These are phyloP conservation scores for Temnopleurus reevesii DNA, from an alignment of 53 echinoderm and acorn worm species.

Conservation along the genomic window DNA sequence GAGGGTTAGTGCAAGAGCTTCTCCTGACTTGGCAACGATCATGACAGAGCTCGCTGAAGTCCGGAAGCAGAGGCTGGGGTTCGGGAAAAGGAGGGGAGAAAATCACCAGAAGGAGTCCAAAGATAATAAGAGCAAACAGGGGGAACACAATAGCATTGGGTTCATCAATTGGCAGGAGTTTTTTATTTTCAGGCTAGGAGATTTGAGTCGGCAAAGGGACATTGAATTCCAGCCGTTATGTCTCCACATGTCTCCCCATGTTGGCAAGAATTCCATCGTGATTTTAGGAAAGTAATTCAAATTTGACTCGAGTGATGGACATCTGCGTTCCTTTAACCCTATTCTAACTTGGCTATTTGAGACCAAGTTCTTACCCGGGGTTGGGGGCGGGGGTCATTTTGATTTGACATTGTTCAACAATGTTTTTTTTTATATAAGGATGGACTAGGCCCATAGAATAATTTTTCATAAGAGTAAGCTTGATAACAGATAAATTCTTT, in stretches of 20 bases:
- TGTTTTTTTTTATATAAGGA: no score
- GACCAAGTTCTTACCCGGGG: no score
- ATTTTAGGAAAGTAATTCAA: background rate
- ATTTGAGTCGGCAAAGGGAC: background rate
- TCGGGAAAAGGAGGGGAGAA: constrained; percentile 13
- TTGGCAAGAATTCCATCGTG: background rate
- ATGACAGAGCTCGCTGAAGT: constrained; percentile 6
- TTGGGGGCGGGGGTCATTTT: no score
- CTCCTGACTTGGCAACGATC: constrained; percentile 9
- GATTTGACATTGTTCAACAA: no score
- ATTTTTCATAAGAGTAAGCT: no score
- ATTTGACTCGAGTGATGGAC: background rate
- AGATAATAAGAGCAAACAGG: background rate
- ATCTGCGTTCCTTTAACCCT: no score
- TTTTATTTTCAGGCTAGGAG: background rate
- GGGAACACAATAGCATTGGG: constrained; percentile 9
- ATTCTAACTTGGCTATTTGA: no score
- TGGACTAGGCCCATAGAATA: no score
- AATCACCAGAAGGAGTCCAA: background rate
- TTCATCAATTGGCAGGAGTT: background rate
- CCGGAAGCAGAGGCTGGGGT: constrained; percentile 47
- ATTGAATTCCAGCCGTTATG: background rate
- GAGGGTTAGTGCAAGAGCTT: background rate
- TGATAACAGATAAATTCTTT: no score
- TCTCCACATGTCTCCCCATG: constrained; percentile 4